A percentile compares a stretch with the other conserved stretches of the same genome.
Conservation (phyloP, 2,113 vertebrate species). For the Nothoprocta pentlandii region DNA sequence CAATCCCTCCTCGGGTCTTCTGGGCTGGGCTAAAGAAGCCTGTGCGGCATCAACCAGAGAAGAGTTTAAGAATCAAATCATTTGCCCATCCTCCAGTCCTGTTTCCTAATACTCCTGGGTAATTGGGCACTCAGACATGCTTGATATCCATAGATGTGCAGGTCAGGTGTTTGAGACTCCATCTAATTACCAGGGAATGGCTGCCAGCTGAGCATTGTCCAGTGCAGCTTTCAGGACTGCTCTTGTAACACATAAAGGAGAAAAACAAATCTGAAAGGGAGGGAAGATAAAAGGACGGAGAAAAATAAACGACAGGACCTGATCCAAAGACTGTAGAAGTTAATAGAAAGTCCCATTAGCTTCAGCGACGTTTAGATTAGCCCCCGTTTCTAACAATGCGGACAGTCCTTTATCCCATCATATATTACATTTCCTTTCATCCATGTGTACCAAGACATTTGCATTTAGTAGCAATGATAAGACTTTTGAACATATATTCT, state of each 20-base stretch:
- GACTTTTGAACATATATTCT: background rate
- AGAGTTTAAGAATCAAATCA: slow-evolving; percentile 63
- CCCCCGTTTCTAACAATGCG: background rate
- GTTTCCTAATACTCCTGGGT: slow-evolving; percentile 63
- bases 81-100: slow-evolving; percentile 64
- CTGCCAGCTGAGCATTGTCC: slow-evolving; percentile 68
- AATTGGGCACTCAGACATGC: slow-evolving; percentile 64
- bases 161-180: slow-evolving; percentile 65
- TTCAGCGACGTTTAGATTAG: slow-evolving; percentile 42
- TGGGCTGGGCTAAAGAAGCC: slow-evolving; percentile 45
- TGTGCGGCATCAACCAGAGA: background rate
- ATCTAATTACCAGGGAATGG: slow-evolving; percentile 71
- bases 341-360: slow-evolving; percentile 68
- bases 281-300: slow-evolving; percentile 66
- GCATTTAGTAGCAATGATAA: background rate
- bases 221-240: slow-evolving; percentile 54
- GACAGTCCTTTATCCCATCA: slow-evolving; percentile 12
- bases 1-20: slow-evolving; percentile 48
- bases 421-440: slow-evolving; percentile 8
- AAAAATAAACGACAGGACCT: slow-evolving; percentile 54
- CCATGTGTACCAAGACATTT: background rate
- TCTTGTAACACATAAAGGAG: slow-evolving; percentile 72
- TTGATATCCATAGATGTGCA: slow-evolving; percentile 71
- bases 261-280: slow-evolving; percentile 77
- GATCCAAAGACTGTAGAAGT: slow-evolving; percentile 65